Evolutionary conservation across 2,797 vertebrate species (phyloP).

Genomic region (Cynopterus sphinx): DNA sequence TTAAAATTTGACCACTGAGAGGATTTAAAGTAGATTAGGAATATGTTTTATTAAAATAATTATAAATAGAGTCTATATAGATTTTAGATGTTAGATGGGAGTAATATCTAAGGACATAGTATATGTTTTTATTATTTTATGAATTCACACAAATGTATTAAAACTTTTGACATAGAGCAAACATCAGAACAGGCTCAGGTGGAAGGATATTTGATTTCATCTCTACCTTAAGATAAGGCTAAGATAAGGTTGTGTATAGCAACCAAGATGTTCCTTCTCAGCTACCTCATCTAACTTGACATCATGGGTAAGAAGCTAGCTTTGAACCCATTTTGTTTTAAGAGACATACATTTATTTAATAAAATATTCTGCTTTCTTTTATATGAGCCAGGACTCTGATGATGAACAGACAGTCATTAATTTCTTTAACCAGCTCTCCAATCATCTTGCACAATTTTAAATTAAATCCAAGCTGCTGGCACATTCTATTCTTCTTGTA

Average conservation of each 20-base stretch:
- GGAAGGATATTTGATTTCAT: neutral
- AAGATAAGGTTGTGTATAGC: neutral
- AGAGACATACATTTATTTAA: conserved; percentile 65
- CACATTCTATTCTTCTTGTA: conserved; percentile 37
- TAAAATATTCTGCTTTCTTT: conserved; percentile 69
- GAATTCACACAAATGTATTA: neutral
- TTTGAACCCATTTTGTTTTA: conserved; percentile 63
- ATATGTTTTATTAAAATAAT: conserved; percentile 39
- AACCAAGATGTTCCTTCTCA: neutral
- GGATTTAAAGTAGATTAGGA: conserved; percentile 1
- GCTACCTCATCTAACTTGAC: neutral
- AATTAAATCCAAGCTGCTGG: conserved; percentile 79
- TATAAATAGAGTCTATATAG: neutral
- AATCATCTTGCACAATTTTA: conserved; percentile 74
- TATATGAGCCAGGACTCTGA: neutral
- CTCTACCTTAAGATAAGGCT: neutral
- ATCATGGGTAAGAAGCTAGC: neutral
- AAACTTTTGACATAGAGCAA: neutral
- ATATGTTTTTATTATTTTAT: conserved; percentile 34
- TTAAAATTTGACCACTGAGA: conserved; percentile 23
- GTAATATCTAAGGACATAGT: neutral
- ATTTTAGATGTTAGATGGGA: neutral
- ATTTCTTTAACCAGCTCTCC: conserved; percentile 70
- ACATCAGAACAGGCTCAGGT: neutral
- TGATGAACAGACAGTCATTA: conserved; percentile 77